phyloP scores from a whole-genome alignment of 1,140 invertebrate species.

The Trichogramma pretiosum region DNA sequence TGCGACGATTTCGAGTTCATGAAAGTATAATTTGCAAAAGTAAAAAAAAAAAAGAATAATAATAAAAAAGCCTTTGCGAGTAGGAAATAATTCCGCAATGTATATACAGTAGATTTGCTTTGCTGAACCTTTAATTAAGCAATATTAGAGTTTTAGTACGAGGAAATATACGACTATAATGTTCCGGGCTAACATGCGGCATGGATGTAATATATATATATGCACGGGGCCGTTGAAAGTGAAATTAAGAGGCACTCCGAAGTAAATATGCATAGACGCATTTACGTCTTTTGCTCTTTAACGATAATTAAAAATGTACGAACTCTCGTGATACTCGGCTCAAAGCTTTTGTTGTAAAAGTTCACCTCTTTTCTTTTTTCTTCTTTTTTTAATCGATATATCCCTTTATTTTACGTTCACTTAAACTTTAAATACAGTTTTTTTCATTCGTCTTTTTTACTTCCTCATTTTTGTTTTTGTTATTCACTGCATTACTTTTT shows the following conservation, averaged over 20 bases:
- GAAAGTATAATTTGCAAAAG: too few relatives aligned
- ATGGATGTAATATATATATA: too few relatives aligned
- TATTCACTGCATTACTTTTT: conserved; percentile 13
- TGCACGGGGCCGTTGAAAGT: too few relatives aligned
- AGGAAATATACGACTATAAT: conserved; percentile 9
- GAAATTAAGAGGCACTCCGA: conserved; percentile 17
- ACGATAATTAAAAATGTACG: conserved; percentile 20
- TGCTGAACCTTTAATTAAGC: conserved; percentile 17
- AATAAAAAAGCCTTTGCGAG: not conserved
- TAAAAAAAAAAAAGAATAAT: too few relatives aligned
- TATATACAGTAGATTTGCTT: too few relatives aligned
- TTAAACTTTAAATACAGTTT: conserved; percentile 6
- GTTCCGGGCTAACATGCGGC: not conserved
- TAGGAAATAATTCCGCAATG: too few relatives aligned
- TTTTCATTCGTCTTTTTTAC: conserved; percentile 3
- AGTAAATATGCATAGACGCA: too few relatives aligned
- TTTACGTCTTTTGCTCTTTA: conserved; percentile 11
- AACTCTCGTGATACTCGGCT: not conserved
- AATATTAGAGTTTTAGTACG: conserved; percentile 18
- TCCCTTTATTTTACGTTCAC: not conserved
- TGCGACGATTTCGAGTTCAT: too few relatives aligned
- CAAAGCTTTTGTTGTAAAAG: too few relatives aligned
- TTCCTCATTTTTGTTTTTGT: not conserved
- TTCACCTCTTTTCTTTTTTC: conserved; percentile 10
- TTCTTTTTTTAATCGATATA: conserved; percentile 2